phyloP scores from a whole-genome alignment of 35 echinoderm and acorn worm species.

The Anneissia japonica region DNA sequence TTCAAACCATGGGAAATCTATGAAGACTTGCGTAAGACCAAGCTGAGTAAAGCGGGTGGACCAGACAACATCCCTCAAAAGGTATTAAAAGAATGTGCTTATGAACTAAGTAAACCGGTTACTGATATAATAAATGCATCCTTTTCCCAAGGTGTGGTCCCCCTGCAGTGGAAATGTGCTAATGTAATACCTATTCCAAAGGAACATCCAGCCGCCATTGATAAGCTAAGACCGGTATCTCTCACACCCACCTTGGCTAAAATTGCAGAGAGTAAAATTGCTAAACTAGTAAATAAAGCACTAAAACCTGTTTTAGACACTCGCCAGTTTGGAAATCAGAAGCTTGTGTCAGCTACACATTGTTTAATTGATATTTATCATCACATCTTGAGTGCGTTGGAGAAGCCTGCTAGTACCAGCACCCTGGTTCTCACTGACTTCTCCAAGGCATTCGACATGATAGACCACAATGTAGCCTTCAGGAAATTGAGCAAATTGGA shows the following conservation, averaged over 20 bases:
- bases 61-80: constrained; percentile 9
- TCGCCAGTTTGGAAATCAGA: constrained; percentile 29
- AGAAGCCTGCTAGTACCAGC: not conserved
- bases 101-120: constrained; percentile 1
- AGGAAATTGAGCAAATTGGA: not conserved
- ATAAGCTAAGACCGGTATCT: constrained; percentile 24
- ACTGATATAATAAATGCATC: constrained; percentile 21
- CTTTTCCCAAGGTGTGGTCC: constrained; percentile 4
- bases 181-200: constrained; percentile 13
- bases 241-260: constrained; percentile 13
- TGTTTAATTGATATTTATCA: constrained; percentile 21
- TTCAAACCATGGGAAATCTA: no score
- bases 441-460: constrained; percentile 18
- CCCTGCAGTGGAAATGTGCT: constrained; percentile 7
- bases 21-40: no score
- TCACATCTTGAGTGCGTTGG: not conserved
- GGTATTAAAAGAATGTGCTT: constrained; percentile 10
- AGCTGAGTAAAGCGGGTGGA: not conserved
- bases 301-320: not conserved
- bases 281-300: not conserved
- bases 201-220: not conserved
- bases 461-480: constrained; percentile 8
- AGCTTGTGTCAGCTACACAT: not conserved
- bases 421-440: constrained; percentile 27
- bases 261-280: constrained; percentile 15